Conservation (phyloP, 1,140 invertebrate species). For the Drosophila ficusphila region DNA sequence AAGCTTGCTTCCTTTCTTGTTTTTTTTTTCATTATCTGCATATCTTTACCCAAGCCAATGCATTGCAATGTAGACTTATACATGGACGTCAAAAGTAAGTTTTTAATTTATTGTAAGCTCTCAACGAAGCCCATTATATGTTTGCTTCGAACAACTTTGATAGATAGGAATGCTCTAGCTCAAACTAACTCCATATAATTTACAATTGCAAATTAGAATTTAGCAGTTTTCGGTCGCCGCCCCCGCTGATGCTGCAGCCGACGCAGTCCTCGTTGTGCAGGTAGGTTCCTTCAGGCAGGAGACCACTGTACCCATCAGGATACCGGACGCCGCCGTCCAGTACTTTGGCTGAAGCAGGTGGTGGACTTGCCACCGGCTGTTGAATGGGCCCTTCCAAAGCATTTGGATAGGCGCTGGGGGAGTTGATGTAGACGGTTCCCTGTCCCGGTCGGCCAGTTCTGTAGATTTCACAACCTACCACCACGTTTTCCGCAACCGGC, state of each 20-base stretch:
- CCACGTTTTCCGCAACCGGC: conserved; percentile 41
- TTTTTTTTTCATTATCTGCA: too few species aligned
- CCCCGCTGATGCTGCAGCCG: conserved; percentile 49
- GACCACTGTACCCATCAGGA: conserved; percentile 53
- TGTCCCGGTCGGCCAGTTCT: conserved; percentile 24
- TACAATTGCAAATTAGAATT: not conserved
- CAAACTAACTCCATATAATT: too few species aligned
- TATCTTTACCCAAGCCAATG: too few species aligned
- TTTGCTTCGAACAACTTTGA: too few species aligned
- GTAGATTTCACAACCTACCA: conserved; percentile 25
- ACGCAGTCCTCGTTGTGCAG: conserved; percentile 51
- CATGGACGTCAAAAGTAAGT: too few species aligned
- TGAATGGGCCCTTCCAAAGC: not conserved
- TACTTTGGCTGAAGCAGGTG: not conserved
- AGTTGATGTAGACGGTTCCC: conserved; percentile 37
- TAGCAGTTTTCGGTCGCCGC: conserved; percentile 6
- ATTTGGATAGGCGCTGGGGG: conserved; percentile 8
- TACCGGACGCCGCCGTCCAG: conserved; percentile 1
- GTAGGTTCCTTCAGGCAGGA: conserved; percentile 36
- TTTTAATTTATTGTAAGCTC: too few species aligned
- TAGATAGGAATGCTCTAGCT: too few species aligned
- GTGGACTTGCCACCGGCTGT: not conserved
- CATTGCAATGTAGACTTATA: too few species aligned
- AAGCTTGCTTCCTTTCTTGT: too few species aligned
- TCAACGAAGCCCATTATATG: too few species aligned